Evolutionary conservation across 1,140 invertebrate genomes (phyloP), one percentile per base, ranked within the genome.

Genomic region (Papilio machaon): DNA sequence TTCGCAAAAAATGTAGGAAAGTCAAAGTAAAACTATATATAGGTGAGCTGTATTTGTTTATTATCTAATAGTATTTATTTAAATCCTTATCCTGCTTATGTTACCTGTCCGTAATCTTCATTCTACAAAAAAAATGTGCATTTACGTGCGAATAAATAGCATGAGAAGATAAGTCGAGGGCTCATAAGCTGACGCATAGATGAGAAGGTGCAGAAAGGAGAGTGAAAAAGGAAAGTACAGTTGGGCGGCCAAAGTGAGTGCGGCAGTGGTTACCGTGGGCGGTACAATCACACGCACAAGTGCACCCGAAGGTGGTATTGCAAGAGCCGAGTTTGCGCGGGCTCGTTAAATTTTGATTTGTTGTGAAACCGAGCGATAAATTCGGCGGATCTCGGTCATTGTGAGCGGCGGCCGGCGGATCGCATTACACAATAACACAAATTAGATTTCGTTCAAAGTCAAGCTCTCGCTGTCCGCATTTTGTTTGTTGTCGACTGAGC

Each of bases 401-500:
- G 84, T 86, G 86, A 81, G 79, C 70, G 79, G 58, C 78, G 73
- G 80, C 84, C 80, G 79, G 84, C 86, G 80, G 89, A 90, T 92
- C 89, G 84, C 87, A 90, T 93, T 93, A 91, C 91, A 94, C 92
- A 94, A 94, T 94, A 92, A 93, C 88, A 92, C 91, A 94, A 94
- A 94, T 94, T 94, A 94, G 92, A 94, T 94, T 94, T 91, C 90
- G 89, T 90, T 90, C 88, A 90, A 92, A 94, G 93, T 94, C 92
- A 94, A 92, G 87, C 89, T 85, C 86, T 90, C 86, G 91, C 92
- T 94, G 92, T 92, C 87, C 85, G 88, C 78, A 87, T 88, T 82
- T 82, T 91, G 88, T 93, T 94, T 92, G 91, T 91, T 90, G 89
- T 91, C 83, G 80, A 86, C 78, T 86, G 91, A 91, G 91, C 87